phyloP scores from a whole-genome alignment of 2,113 vertebrate genomes.

The Narcine bancroftii region DNA sequence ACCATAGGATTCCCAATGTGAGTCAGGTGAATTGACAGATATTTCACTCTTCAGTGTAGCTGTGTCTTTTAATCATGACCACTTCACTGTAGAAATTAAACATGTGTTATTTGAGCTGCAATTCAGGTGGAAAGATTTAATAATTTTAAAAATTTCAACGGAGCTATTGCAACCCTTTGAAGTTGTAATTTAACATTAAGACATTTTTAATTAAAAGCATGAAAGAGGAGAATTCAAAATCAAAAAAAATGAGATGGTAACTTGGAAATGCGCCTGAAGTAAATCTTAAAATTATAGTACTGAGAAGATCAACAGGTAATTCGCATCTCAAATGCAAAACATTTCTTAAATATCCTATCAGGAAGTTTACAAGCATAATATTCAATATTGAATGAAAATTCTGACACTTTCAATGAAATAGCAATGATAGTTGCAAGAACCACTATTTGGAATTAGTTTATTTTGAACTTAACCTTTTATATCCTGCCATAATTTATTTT shows the following conservation, averaged over 20 bases:
- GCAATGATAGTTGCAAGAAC: background rate
- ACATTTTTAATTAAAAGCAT: too few relatives aligned
- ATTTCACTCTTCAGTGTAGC: background rate
- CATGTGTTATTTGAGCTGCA: background rate
- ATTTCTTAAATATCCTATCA: background rate
- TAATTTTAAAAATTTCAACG: background rate
- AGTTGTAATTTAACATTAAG: slow-evolving; percentile 8
- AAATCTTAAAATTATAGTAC: slow-evolving; percentile 7
- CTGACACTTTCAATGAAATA: background rate
- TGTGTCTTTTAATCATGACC: background rate
- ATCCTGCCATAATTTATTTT: background rate
- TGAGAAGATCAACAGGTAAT: background rate
- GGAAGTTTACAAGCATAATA: background rate
- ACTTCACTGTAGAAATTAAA: background rate
- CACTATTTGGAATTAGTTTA: background rate
- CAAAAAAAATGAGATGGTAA: background rate
- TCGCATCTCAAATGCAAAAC: background rate
- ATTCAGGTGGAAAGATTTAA: slow-evolving; percentile 12
- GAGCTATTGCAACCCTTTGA: background rate
- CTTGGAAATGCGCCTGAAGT: background rate
- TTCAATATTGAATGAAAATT: background rate
- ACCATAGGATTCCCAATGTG: background rate
- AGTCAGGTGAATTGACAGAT: background rate
- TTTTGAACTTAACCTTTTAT: background rate
- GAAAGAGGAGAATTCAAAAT: background rate